Conservation (phyloP, 2,797 vertebrate genomes). For the Hydrolagus colliei region DNA sequence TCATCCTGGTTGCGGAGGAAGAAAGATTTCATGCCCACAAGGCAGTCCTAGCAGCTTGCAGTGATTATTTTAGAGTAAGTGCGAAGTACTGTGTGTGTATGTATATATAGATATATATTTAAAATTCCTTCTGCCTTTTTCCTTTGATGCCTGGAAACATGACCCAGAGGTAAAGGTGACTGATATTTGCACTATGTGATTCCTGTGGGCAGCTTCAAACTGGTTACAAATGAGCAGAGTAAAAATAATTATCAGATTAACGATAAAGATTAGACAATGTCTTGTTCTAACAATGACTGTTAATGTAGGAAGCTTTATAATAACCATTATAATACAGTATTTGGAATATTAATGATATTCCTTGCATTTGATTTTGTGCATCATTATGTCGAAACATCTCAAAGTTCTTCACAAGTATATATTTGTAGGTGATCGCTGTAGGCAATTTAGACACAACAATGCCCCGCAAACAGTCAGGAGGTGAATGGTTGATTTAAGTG, state of each 20-base stretch:
- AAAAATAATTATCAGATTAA: not conserved
- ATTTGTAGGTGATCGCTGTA: too few species aligned
- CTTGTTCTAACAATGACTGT: not conserved
- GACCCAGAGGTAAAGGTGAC: not conserved
- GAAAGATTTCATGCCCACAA: conserved; percentile 95
- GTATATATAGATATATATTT: not conserved
- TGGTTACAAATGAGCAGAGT: not conserved
- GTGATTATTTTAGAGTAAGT: conserved; percentile 94
- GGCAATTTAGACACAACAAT: too few species aligned
- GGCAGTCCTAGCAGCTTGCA: conserved; percentile 90
- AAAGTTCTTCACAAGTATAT: too few species aligned
- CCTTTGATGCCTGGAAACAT: not conserved
- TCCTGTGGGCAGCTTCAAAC: not conserved
- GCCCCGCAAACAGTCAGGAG: too few species aligned
- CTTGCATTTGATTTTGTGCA: too few species aligned
- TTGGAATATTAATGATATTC: not conserved
- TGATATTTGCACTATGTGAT: not conserved
- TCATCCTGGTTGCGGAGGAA: conserved; percentile 87
- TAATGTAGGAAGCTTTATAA: not conserved
- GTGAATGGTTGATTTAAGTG: too few species aligned
- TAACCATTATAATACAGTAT: not conserved
- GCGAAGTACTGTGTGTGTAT: not conserved
- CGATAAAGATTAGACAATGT: not conserved
- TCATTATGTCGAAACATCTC: too few species aligned
- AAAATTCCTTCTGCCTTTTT: too few species aligned